Percentiles rank a stretch among this genome's conserved stretches.
Conservation (phyloP, 2,888 invertebrate species). For the Sipha maydis region DNA sequence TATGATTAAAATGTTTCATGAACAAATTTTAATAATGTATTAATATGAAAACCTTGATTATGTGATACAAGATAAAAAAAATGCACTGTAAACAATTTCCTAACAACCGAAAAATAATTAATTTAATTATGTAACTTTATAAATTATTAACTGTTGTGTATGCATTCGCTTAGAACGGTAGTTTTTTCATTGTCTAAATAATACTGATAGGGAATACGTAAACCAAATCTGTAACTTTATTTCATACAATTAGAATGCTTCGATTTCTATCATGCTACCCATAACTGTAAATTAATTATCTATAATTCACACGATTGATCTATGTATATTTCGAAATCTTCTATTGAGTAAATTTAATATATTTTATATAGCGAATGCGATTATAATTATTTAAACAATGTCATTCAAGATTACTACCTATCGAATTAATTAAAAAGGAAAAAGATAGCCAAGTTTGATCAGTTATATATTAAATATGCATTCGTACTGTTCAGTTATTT, state of each 20-base stretch:
- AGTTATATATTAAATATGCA: too few relatives aligned
- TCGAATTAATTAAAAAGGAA: too few relatives aligned
- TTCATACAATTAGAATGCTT: background rate
- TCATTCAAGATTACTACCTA: too few relatives aligned
- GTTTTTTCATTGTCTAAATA: background rate
- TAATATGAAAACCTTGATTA: background rate
- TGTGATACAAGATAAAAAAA: background rate
- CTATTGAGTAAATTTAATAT: too few relatives aligned
- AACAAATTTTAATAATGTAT: background rate
- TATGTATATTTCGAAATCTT: too few relatives aligned
- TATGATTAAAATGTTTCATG: background rate
- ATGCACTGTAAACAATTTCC: background rate
- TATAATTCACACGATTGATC: too few relatives aligned
- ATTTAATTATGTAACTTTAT: background rate
- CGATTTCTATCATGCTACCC: background rate
- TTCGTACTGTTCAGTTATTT: too few relatives aligned
- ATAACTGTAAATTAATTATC: too few relatives aligned
- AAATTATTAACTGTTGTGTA: background rate
- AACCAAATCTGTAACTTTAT: background rate
- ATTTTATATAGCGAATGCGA: too few relatives aligned
- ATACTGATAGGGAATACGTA: background rate
- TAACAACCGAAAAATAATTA: background rate
- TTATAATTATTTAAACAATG: too few relatives aligned
- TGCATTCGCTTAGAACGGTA: slow-evolving; percentile 19
- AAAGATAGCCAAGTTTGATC: too few relatives aligned